Percentiles rank a stretch among this genome's conserved stretches.
Conservation (phyloP, 2,888 invertebrate genomes). For the Creontiades dilutus region DNA sequence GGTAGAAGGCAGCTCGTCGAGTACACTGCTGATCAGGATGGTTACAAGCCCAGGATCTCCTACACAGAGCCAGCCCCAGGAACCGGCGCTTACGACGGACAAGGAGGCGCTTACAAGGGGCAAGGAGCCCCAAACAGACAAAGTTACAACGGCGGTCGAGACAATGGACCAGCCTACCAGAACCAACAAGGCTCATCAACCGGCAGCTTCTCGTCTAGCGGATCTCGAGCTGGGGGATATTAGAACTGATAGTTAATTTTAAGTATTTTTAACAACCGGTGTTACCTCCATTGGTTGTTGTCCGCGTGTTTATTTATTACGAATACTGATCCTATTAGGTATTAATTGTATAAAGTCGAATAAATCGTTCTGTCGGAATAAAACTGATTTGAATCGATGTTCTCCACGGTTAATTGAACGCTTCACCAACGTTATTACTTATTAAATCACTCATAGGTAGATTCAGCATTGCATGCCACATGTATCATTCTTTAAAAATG, state of each 20-base stretch:
- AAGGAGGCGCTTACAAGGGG: conserved; percentile 49
- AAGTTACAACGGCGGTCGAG: conserved; percentile 39
- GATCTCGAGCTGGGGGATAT: conserved; percentile 44
- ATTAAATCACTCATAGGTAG: too few species aligned
- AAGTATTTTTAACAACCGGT: not conserved
- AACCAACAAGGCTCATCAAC: not conserved
- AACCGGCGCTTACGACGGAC: conserved; percentile 12
- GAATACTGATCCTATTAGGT: not conserved
- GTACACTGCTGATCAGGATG: conserved; percentile 90
- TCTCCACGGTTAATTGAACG: too few species aligned
- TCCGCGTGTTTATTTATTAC: not conserved
- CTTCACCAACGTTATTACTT: too few species aligned
- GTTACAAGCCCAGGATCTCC: conserved; percentile 89
- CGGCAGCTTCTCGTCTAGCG: not conserved
- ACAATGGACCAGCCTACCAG: conserved; percentile 13
- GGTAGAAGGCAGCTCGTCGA: conserved; percentile 92
- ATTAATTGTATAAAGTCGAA: conserved; percentile 47
- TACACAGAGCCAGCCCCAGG: conserved; percentile 83
- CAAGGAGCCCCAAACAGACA: too few species aligned
- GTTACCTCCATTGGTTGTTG: not conserved
- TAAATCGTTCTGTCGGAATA: conserved; percentile 10
- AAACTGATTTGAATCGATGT: not conserved
- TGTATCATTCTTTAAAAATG: too few species aligned
- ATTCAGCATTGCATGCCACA: too few species aligned
- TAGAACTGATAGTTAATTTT: conserved; percentile 3